Percentiles rank a stretch among this genome's conserved stretches.
These are phyloP conservation scores for Ctenodactylus gundi DNA, from an alignment of 2,113 vertebrate genomes.

Conservation along the genomic window DNA sequence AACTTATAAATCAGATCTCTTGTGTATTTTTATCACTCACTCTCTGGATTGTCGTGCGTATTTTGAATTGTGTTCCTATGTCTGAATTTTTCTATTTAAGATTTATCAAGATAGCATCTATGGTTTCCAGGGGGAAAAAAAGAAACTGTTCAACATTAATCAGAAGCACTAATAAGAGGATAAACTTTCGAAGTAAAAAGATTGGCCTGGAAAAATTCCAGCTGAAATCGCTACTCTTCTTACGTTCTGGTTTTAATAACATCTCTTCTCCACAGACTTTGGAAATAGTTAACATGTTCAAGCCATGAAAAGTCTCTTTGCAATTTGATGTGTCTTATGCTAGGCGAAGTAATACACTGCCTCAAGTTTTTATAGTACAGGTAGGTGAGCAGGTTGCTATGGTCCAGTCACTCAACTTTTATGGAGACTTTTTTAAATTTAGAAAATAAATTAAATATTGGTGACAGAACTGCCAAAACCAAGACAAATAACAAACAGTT, in stretches of 20 bases:
- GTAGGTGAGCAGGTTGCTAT: slow-evolving; percentile 65
- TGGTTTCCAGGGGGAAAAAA: background rate
- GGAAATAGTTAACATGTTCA: slow-evolving; percentile 67
- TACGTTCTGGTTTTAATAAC: background rate
- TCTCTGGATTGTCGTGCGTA: background rate
- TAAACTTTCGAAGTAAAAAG: background rate
- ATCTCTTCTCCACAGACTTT: background rate
- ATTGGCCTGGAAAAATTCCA: background rate
- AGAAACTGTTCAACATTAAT: background rate
- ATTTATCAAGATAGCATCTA: background rate
- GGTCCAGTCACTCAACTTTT: slow-evolving; percentile 60
- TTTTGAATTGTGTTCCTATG: background rate
- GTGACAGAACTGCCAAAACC: slow-evolving; percentile 75
- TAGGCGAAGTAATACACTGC: slow-evolving; percentile 44
- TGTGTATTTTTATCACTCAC: background rate
- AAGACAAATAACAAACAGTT: slow-evolving; percentile 82
- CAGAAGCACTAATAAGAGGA: background rate
- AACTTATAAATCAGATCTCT: background rate
- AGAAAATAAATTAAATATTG: slow-evolving; percentile 84
- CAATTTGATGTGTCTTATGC: slow-evolving; percentile 51
- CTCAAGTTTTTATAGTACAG: slow-evolving; percentile 46
- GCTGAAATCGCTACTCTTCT: background rate
- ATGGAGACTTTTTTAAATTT: slow-evolving; percentile 72
- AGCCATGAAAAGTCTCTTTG: slow-evolving; percentile 13
- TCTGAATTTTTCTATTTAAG: background rate